Base-by-base conservation (phyloP, 2,888 invertebrate species). In the Norana najaformis region DNA sequence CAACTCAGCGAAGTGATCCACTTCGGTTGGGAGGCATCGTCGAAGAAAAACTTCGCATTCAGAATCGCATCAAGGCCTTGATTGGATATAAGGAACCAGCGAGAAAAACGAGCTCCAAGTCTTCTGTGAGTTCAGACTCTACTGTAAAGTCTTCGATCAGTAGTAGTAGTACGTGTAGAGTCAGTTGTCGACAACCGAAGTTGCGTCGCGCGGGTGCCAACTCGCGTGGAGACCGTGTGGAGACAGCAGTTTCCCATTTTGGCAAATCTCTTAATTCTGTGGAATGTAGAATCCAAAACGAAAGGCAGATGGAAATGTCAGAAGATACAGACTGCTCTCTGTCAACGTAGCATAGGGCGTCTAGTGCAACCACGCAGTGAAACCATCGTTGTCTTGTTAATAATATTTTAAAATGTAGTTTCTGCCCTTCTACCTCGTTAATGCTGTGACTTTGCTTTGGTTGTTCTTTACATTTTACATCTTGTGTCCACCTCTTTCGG, bases 31-130 rank as follows among this genome's bases (percentile, higher is more conserved):
- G 69, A 18, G 35, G 35, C 8, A 18, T 13, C 35, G 23, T 69
- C 20, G 89, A 47, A 0, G 89, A 89, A 23, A 89, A 69, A 36
- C 89, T 89, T 20, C 89, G 69, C 35, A 36, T 89, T 53, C 89
- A 89, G 89, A 89, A 89, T 36, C 89, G 89, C 36, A 89, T 89
- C 14, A 89, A 89, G 69, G 82, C 89, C 23, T 69, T 89, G 18
- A 89, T 89, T 41, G 89, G 89, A 6, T 89, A 89, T 35, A 53
- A 89, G 34, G 89, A 89, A 53, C 69, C 89, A 18, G 36, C 23
- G 8, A 38, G 38, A 30, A 38, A 36, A 38, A 88, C 36, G 16
- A 35, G 35, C 38, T 35, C 88, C 8, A 35, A 35, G 69, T 69
- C 69, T 69, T 69, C n/a, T 0, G 0, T 69, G n/a, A 69, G 69